Evolutionary conservation across 2,888 invertebrate genomes (phyloP), one percentile per base, ranked within the genome.

Genomic region (Drosophila planitibia): DNA sequence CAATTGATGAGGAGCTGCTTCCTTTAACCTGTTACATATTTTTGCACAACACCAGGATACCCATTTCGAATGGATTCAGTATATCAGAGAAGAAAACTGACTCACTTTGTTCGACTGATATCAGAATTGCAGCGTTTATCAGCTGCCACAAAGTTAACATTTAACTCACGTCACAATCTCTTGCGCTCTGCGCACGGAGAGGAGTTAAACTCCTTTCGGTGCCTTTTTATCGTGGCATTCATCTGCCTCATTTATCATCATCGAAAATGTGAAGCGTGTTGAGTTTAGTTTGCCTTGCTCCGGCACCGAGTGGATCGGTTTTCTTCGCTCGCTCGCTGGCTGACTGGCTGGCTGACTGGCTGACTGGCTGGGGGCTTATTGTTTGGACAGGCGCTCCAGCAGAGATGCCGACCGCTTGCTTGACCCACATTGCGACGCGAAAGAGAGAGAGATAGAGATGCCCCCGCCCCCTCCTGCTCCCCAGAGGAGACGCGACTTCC

Each of bases 261-360:
- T 85, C 85, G 87, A 84, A 86, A 85, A 85, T 85, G 84, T 87
- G 85, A 89, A 87, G 85, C 87, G 85, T 89, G 85, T 85, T 85
- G 85, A 85, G 87, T 88, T 87, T 64, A 69, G 68, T 65, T 74
- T 70, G 73, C 74, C 66, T 80, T 65, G 66, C 37, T 3, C 3
- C 25, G 55, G 55, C 39, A 28, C 1, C 28, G 57, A 59, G 25
- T 63, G 37, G 25, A 64, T 72, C 68, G 64, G 44, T 37, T 65
- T 51, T 54, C 54, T 39, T 41, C 41, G 35, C 59, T 49, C 16
- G 30, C 57, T 44, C n/a, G 19, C 51, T 63, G 30, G 16, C 39
- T 37, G 7, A 10, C n/a, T 10, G n/a, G 19, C 39, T 7, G 37
- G 39, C 39, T 35, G 0, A 35, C 9, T n/a, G 41, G 41, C n/a